These are phyloP conservation scores for Rattus rattus DNA, from an alignment of 2,113 vertebrate species.

Conservation along the genomic window DNA sequence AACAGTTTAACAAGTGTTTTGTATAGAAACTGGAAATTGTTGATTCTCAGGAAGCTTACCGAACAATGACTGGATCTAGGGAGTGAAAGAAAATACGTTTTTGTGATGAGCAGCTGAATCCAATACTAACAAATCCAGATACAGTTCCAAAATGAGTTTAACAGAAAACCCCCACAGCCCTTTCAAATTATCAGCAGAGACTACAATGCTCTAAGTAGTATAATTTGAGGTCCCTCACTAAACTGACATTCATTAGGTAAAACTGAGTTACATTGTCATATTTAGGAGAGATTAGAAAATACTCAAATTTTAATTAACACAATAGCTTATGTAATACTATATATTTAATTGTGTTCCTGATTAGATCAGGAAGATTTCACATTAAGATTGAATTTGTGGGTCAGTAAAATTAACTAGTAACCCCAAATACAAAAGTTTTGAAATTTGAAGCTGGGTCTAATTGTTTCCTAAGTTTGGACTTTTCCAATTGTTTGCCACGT, in stretches of 20 bases:
- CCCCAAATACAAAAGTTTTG: slow-evolving; percentile 69
- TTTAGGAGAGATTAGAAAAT: slow-evolving; percentile 46
- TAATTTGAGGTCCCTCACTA: slow-evolving; percentile 40
- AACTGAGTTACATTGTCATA: slow-evolving; percentile 62
- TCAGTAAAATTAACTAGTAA: slow-evolving; percentile 60
- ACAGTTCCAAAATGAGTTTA: not conserved
- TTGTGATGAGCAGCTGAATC: not conserved
- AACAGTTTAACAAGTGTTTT: not conserved
- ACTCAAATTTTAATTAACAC: not conserved
- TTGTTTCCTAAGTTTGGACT: slow-evolving; percentile 55
- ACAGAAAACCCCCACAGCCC: not conserved
- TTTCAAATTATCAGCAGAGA: not conserved
- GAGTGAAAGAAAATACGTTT: not conserved
- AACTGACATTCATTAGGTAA: slow-evolving; percentile 74
- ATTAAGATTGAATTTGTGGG: slow-evolving; percentile 51
- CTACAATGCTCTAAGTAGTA: not conserved
- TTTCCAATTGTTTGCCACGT: slow-evolving; percentile 55
- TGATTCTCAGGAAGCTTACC: not conserved
- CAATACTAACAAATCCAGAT: not conserved
- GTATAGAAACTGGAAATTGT: not conserved
- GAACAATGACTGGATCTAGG: not conserved
- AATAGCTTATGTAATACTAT: slow-evolving; percentile 50
- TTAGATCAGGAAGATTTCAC: slow-evolving; percentile 40
- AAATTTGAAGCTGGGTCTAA: slow-evolving; percentile 58
- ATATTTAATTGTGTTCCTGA: not conserved